Conservation (phyloP, 2,888 invertebrate species). For the Drosophila greeni region DNA sequence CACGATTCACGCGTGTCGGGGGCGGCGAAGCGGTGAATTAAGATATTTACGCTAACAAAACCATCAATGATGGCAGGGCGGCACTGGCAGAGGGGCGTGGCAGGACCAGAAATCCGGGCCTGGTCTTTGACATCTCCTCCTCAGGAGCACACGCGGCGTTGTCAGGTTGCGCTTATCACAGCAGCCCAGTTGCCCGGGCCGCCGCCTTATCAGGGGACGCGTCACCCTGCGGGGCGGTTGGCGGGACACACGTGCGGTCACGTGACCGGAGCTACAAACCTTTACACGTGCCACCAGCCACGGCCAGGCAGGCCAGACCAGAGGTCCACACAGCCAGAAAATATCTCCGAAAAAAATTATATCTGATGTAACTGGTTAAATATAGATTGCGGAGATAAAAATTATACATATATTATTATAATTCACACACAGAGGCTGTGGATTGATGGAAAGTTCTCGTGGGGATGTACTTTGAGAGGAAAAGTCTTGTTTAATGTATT, state of each 20-base stretch:
- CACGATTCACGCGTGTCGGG: constrained; percentile 67
- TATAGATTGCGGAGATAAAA: background rate
- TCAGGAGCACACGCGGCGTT: constrained; percentile 40
- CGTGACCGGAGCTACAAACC: constrained; percentile 62
- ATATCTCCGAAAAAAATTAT: background rate
- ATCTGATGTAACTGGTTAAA: constrained; percentile 6
- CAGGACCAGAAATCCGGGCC: constrained; percentile 35
- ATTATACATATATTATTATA: background rate
- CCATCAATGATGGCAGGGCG: constrained; percentile 48
- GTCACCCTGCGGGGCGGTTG: background rate
- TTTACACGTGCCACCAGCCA: constrained; percentile 63
- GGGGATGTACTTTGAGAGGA: background rate
- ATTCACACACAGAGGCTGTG: background rate
- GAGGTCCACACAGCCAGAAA: constrained; percentile 1
- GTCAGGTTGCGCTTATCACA: constrained; percentile 67
- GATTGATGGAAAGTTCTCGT: background rate
- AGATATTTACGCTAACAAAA: constrained; percentile 69
- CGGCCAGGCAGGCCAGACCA: constrained; percentile 1
- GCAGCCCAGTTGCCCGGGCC: constrained; percentile 47
- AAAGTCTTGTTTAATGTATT: background rate
- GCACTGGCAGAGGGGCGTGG: constrained; percentile 40
- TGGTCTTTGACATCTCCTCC: constrained; percentile 66
- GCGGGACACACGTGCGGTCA: constrained; percentile 68
- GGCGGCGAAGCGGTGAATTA: constrained; percentile 70
- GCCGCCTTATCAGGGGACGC: constrained; percentile 27